Evolutionary conservation across 2,888 invertebrate species (phyloP).

Genomic region (Leptopilina syphax): DNA sequence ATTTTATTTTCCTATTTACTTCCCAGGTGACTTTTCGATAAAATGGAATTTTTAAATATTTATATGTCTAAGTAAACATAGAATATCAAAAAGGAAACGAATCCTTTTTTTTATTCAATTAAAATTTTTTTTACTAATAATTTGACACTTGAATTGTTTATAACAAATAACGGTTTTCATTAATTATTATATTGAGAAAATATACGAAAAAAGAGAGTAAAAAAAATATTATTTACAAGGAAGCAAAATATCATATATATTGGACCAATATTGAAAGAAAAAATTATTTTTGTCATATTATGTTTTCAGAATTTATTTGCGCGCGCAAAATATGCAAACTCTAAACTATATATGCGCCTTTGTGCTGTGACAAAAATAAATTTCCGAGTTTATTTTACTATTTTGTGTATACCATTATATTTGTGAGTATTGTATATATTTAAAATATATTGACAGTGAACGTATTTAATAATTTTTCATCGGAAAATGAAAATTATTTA

Average conservation of each 20-base stretch:
- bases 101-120: no score
- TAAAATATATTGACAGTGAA: background rate
- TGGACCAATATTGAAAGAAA: conserved; percentile 2
- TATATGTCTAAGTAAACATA: no score
- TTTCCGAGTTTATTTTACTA: background rate
- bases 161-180: no score
- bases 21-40: no score
- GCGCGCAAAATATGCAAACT: background rate
- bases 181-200: background rate
- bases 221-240: background rate
- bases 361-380: conserved; percentile 19
- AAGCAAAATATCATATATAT: background rate
- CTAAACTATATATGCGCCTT: background rate
- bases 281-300: background rate
- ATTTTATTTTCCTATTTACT: no score
- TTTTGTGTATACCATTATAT: no score
- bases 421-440: background rate
- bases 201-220: background rate
- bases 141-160: no score
- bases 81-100: no score
- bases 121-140: no score
- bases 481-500: no score
- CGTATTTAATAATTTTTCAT: background rate
- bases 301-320: conserved; percentile 23
- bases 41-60: no score